Base-by-base conservation (phyloP, 2,888 invertebrate genomes). In the Lordiphosa fenestrarum region DNA sequence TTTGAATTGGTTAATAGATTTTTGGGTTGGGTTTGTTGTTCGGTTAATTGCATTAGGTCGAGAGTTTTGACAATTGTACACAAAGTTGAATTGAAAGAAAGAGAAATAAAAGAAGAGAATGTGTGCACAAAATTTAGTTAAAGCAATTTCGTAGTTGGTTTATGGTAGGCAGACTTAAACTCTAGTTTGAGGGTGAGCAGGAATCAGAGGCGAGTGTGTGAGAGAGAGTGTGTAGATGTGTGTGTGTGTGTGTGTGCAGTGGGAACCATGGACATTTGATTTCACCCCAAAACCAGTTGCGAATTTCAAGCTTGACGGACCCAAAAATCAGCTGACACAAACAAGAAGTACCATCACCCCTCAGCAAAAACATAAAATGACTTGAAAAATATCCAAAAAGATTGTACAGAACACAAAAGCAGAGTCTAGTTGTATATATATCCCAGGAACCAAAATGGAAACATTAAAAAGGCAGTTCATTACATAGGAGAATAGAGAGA, bases 111-210 rank as follows among this genome's bases (percentile, higher is more conserved):
- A 75, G 81, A 77, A 81, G 75, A 81, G 64, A 71, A 82, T 83
- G 80, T 75, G 85, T 75, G 83, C 83, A 77, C 68, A 62, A 66
- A 84, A 82, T 80, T 82, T 84, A 84, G 83, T 84, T 63, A 70
- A 44, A 70, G 68, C 70, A 64, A 70, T 82, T 82, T 71, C 35
- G 57, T 58, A 66, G 54, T 55, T 67, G 33, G 30, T 65, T 60
- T 19, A 42, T 46, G 51, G 39, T 64, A 48, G 33, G 37, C 44
- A 21, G 55, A 64, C 58, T 73, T 81, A 70, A 67, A 47, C 48
- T 39, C 67, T 76, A 68, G 59, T 48, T 53, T 70, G 81, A 72
- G 54, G 42, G 51, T 55, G 48, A 65, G 56, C 42, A 39, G 48
- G 48, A 23, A 52, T 53, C 46, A 57, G 42, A 52, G 46, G 42